Evolutionary conservation across 2,888 invertebrate genomes (phyloP), one percentile per base, ranked within the genome.

Genomic region (Magallana nippona): DNA sequence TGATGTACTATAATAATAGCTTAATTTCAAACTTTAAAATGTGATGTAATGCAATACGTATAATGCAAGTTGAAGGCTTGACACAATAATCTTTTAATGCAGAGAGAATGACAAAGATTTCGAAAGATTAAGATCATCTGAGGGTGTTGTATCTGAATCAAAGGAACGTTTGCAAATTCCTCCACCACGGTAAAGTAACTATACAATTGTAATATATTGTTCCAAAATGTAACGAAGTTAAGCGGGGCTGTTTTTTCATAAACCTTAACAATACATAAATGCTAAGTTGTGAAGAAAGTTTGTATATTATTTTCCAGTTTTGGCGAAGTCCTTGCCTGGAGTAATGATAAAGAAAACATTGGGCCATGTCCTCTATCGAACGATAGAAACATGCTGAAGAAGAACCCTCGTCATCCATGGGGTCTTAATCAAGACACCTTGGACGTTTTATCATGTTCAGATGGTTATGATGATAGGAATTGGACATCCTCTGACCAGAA

Each of bases 261-360:
- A 60, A 60, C n/a, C 19, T 8, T 19, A 60, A 60, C 19, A 19
- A 10, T n/a, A 60, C 0, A 10, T 60, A n/a, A 19, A 17, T 19
- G n/a, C n/a, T 60, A 19, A 1, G 19, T 60, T 60, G 22, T 81
- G 11, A 44, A 55, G 5, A 63, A 63, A 55, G 22, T 8, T n/a
- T 19, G 17, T 60, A n/a, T 1, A 10, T 56, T 83, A 27, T 79
- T 15, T 63, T 79, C 11, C 27, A 85, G 85, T 63, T 85, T 77
- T 79, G 85, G 85, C 57, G 80, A 83, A 62, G 85, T 85, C 32
- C 62, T 85, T 2, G 82, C 86, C 27, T 82, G 86, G 84, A 82
- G 78, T 79, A 85, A 86, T 55, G 32, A 27, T 71, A 71, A 71
- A 71, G 71, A 71, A 2, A 27, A 71, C 32, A 71, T 71, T 32